phyloP scores from a whole-genome alignment of 2,888 invertebrate species.

The Melikaiella ostensackeni region DNA sequence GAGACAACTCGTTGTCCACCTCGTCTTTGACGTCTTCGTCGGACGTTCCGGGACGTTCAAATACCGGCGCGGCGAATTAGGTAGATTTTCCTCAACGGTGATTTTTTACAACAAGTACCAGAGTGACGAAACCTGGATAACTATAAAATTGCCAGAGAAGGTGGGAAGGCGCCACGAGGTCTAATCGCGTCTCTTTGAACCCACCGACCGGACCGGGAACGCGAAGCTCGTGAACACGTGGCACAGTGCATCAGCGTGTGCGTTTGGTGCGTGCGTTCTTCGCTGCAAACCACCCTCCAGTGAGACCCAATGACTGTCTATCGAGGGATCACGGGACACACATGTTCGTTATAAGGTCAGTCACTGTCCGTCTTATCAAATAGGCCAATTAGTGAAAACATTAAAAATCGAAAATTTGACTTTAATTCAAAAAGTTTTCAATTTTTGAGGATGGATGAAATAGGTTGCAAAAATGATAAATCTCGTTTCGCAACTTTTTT shows the following conservation, averaged over 20 bases:
- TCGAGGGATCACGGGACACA: slow-evolving; percentile 76
- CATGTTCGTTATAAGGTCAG: slow-evolving; percentile 77
- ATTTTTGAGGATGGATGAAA: too few relatives aligned
- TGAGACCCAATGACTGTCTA: slow-evolving; percentile 76
- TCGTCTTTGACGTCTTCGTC: slow-evolving; percentile 55
- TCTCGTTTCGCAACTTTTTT: too few relatives aligned
- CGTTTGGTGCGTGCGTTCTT: slow-evolving; percentile 58
- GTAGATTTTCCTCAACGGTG: background rate
- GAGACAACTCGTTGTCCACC: slow-evolving; percentile 58
- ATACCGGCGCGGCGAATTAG: slow-evolving; percentile 3
- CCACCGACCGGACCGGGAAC: slow-evolving; percentile 33
- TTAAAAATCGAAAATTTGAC: too few relatives aligned
- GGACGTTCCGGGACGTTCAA: slow-evolving; percentile 49
- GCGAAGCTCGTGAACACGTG: slow-evolving; percentile 36
- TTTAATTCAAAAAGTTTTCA: too few relatives aligned
- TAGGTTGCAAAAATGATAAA: too few relatives aligned
- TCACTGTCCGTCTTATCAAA: slow-evolving; percentile 39
- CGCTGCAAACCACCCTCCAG: slow-evolving; percentile 62
- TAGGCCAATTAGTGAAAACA: too few relatives aligned
- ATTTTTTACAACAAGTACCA: background rate
- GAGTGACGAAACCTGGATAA: slow-evolving; percentile 1
- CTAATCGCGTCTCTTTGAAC: slow-evolving; percentile 17
- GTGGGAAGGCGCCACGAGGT: slow-evolving; percentile 31
- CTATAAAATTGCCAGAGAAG: background rate
- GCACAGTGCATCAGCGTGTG: slow-evolving; percentile 40